Percentiles rank a stretch among this genome's conserved stretches.
Conservation (phyloP, 2,113 vertebrate species). For the Sturnus vulgaris region DNA sequence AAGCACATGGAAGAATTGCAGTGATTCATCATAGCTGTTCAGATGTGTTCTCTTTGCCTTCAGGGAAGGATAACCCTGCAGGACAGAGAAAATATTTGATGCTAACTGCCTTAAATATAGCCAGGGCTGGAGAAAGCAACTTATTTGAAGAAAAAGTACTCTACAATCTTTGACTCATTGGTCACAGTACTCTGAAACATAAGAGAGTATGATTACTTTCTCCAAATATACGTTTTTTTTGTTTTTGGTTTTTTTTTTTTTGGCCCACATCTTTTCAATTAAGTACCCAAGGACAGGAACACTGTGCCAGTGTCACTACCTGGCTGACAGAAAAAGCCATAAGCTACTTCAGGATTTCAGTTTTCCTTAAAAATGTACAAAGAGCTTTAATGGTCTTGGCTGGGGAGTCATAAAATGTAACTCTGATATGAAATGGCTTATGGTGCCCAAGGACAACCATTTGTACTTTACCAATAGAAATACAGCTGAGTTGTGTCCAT, state of each 20-base stretch:
- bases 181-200: background rate
- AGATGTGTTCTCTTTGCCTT: background rate
- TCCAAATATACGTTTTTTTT: background rate
- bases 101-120: background rate
- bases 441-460: background rate
- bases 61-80: background rate
- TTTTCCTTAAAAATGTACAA: background rate
- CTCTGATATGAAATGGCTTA: background rate
- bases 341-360: background rate
- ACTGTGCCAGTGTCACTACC: background rate
- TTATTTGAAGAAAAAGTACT: background rate
- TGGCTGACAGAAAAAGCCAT: background rate
- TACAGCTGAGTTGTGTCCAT: background rate
- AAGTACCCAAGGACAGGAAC: background rate
- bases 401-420: background rate
- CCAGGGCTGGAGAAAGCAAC: background rate
- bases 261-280: background rate
- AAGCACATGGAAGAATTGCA: background rate
- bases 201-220: background rate
- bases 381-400: background rate
- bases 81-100: background rate
- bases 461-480: background rate
- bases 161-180: background rate
- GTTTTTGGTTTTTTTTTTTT: background rate
- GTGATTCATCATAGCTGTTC: background rate